Percentiles rank a stretch among this genome's conserved stretches.
These are phyloP conservation scores for Rhaphigaster nebulosa DNA, from an alignment of 2,888 invertebrate species.

Conservation along the genomic window DNA sequence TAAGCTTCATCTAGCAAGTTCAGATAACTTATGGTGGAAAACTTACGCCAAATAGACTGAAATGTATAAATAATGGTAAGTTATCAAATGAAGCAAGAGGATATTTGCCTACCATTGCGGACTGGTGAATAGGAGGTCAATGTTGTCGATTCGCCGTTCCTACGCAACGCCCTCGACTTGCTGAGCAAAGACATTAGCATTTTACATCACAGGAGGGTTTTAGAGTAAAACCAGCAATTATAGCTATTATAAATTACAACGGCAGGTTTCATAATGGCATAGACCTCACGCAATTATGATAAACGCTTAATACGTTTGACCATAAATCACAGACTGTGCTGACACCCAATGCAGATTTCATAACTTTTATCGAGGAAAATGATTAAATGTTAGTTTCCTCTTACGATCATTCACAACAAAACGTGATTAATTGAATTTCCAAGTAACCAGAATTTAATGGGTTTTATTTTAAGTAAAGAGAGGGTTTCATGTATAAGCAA, in stretches of 20 bases:
- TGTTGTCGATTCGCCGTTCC: not conserved
- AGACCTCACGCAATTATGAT: conserved; percentile 6
- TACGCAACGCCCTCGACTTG: not conserved
- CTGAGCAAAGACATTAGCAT: conserved; percentile 3
- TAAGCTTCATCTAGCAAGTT: too few species aligned
- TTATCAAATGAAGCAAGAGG: not conserved
- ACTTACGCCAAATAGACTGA: too few species aligned
- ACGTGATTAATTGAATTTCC: not conserved
- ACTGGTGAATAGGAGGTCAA: not conserved
- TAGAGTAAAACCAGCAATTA: not conserved
- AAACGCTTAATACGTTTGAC: not conserved
- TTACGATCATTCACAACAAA: not conserved
- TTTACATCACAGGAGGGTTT: not conserved
- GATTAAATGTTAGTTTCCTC: not conserved
- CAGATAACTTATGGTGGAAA: too few species aligned
- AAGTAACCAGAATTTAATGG: too few species aligned
- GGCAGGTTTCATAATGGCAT: not conserved
- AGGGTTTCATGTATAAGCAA: too few species aligned
- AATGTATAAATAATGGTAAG: too few species aligned
- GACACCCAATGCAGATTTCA: not conserved
- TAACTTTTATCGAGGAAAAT: not conserved
- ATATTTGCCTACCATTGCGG: not conserved
- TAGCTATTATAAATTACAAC: not conserved
- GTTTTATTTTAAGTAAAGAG: too few species aligned
- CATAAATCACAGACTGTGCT: not conserved